Evolutionary conservation across 64 coral and sea anemone genomes (phyloP), one percentile per base, ranked within the genome.

Genomic region (Platygyra sinensis): DNA sequence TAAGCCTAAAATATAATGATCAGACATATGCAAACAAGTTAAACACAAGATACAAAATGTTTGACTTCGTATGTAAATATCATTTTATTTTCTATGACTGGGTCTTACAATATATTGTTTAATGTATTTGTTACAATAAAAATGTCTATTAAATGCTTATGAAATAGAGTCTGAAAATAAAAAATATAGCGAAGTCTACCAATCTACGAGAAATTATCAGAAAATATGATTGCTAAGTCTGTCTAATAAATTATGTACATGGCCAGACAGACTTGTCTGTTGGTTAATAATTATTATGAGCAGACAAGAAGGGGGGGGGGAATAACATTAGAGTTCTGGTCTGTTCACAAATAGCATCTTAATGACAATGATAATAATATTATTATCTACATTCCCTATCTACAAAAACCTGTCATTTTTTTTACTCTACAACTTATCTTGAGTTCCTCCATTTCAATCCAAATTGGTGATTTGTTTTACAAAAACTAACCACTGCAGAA

Each of bases 41-140:
- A 38, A 24, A 38, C 49, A 36, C 9, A 46, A 83, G 32, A 19
- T 9, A 31, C 60, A 24, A 29, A 19, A n/a, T 85, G 32, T 67
- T 85, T 85, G 63, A 85, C 86, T 75, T 88, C 60, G 67, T 88
- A 88, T 14, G 86, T 88, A 88, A 88, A 88, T 88, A 88, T 75
- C 86, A 88, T 76, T 88, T 88, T 75, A 85, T 85, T 88, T 88
- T 77, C 72, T 88, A 88, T 88, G 86, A 77, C 74, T 88, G 86
- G 72, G 86, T 88, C 74, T 88, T 88, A 88, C 86, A 88, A 88
- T 88, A 88, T 75, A 63, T 62, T 75, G 74, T 88, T 74, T 74
- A 88, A 75, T 60, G 72, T 75, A 61, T 88, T 88, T 74, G 29
- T 76, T 88, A 88, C 86, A 75, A 88, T 88, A 88, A 88, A 88